Evolutionary conservation across 1,140 invertebrate species (phyloP).

Genomic region (Nephotettix cincticeps): DNA sequence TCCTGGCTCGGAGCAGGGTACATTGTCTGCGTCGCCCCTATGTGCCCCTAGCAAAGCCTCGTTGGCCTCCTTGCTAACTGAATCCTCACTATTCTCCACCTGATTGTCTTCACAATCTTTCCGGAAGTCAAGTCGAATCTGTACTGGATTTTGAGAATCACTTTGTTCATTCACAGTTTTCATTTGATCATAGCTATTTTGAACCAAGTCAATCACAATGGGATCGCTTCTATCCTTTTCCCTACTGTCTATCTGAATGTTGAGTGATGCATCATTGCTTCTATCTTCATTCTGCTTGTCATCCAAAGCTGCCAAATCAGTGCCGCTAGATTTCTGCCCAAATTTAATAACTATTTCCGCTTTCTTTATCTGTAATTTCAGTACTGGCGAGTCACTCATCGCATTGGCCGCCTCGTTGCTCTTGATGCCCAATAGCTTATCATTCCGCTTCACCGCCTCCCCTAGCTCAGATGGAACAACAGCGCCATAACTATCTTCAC

Average conservation of each 20-base stretch:
- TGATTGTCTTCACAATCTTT: constrained; percentile 30
- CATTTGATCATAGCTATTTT: constrained; percentile 30
- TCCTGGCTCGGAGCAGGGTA: constrained; percentile 31
- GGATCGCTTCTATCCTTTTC: constrained; percentile 37
- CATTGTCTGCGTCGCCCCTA: background rate
- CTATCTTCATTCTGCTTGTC: constrained; percentile 19
- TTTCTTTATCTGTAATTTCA: constrained; percentile 44
- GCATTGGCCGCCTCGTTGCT: constrained; percentile 17
- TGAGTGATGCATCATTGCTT: constrained; percentile 37
- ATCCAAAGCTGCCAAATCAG: constrained; percentile 13
- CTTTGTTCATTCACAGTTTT: constrained; percentile 1
- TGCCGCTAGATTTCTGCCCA: constrained; percentile 33
- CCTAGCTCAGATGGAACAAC: constrained; percentile 7
- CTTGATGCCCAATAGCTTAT: constrained; percentile 2
- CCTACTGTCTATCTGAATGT: constrained; percentile 39
- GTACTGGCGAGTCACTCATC: constrained; percentile 36
- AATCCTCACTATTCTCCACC: constrained; percentile 10
- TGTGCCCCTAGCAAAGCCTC: background rate
- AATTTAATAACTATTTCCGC: constrained; percentile 45
- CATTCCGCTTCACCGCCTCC: background rate
- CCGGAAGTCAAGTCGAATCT: constrained; percentile 38
- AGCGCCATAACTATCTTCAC: constrained; percentile 16
- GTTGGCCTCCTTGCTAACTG: background rate
- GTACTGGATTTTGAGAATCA: constrained; percentile 36
- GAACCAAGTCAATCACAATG: constrained; percentile 37